A percentile compares a stretch with the other conserved stretches of the same genome.
Conservation (phyloP, 2,113 vertebrate species). For the Fukomys damarensis region DNA sequence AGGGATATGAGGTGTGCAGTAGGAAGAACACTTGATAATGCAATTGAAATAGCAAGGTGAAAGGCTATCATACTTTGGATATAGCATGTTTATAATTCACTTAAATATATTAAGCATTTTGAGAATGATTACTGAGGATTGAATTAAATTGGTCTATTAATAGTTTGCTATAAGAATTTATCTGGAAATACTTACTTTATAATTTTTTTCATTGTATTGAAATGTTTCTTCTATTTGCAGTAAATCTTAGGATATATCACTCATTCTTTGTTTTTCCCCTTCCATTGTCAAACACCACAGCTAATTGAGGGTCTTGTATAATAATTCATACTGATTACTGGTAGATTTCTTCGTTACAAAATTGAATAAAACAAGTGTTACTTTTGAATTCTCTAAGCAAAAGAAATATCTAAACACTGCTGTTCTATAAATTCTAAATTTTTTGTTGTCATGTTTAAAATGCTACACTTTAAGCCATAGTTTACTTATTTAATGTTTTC, state of each 20-base stretch:
- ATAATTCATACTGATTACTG: neutral
- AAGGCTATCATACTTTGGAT: neutral
- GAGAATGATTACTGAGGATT: neutral
- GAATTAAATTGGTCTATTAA: neutral
- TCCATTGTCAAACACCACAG: neutral
- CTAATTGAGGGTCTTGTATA: neutral
- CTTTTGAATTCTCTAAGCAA: neutral
- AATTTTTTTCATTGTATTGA: neutral
- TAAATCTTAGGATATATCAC: neutral
- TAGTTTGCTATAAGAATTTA: neutral
- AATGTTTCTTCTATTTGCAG: neutral
- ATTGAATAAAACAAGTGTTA: neutral
- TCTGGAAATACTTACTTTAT: conserved; percentile 13
- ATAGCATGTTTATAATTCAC: neutral
- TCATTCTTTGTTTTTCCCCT: neutral
- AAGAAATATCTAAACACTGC: neutral
- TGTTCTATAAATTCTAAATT: neutral
- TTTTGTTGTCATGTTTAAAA: neutral
- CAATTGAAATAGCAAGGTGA: conserved; percentile 1
- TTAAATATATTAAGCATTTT: conserved; percentile 6
- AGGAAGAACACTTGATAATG: neutral
- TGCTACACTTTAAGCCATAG: neutral
- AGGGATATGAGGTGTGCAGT: neutral
- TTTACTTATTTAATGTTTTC: neutral
- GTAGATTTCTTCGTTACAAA: neutral